A percentile compares a stretch with the other conserved stretches of the same genome.
phyloP scores from a whole-genome alignment of 2,113 vertebrate species.

The Scytalopus superciliaris region DNA sequence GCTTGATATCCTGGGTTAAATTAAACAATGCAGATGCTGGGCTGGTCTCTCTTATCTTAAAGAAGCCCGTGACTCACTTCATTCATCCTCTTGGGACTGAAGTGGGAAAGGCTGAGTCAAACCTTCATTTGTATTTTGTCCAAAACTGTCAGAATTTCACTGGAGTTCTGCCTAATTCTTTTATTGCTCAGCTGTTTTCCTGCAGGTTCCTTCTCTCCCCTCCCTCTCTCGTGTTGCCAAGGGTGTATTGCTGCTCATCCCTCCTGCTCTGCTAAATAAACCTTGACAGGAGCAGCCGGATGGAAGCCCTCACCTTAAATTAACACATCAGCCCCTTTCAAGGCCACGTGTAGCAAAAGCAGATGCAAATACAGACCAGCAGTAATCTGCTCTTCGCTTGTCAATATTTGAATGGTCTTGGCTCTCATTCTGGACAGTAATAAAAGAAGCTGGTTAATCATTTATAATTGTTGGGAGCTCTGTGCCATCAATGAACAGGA shows the following conservation, averaged over 20 bases:
- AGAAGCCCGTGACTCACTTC: background rate
- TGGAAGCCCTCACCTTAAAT: background rate
- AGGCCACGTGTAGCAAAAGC: background rate
- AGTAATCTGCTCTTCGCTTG: background rate
- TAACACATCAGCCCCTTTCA: background rate
- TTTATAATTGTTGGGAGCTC: background rate
- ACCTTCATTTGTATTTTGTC: background rate
- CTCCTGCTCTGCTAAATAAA: background rate
- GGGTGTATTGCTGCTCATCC: background rate
- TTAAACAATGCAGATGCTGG: background rate
- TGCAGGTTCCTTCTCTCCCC: background rate
- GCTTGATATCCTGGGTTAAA: background rate
- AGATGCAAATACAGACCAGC: background rate
- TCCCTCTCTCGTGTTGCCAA: background rate
- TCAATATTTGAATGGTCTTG: background rate
- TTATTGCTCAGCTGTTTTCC: background rate
- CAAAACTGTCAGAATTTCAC: background rate
- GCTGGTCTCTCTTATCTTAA: background rate
- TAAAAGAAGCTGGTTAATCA: constrained; percentile 15
- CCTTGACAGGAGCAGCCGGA: background rate
- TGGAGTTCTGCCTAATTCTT: background rate
- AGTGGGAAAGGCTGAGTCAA: background rate
- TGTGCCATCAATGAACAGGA: background rate
- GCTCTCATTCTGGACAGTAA: background rate
- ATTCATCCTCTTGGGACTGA: background rate